Evolutionary conservation across 1,140 invertebrate species (phyloP).

Genomic region (Araneus ventricosus): DNA sequence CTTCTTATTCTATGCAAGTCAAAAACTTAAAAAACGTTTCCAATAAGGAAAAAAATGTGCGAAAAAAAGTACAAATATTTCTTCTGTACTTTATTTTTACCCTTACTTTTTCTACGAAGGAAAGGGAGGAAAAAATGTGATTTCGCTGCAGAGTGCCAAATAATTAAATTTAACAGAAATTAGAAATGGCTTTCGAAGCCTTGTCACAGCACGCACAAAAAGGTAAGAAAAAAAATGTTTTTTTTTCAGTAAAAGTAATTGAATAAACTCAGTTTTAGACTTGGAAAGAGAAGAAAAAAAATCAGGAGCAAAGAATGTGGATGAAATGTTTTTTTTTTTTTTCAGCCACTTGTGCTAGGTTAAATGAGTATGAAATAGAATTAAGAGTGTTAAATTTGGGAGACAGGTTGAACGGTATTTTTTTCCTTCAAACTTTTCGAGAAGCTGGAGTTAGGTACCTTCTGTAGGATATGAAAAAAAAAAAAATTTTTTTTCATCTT

Average conservation of each 20-base stretch:
- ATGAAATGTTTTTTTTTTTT: not conserved
- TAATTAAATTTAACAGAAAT: conserved; percentile 38
- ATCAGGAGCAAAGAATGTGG: not conserved
- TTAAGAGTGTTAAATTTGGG: conserved; percentile 9
- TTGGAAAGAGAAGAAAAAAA: not conserved
- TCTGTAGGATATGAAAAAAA: no score
- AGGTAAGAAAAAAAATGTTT: not conserved
- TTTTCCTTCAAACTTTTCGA: not conserved
- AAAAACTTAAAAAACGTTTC: not conserved
- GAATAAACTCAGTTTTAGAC: conserved; percentile 5
- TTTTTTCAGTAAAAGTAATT: not conserved
- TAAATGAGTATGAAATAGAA: conserved; percentile 33
- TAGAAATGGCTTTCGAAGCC: not conserved
- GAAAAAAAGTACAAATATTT: not conserved
- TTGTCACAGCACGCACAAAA: not conserved
- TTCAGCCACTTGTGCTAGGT: not conserved
- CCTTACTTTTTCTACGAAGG: not conserved
- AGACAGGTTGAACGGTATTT: not conserved
- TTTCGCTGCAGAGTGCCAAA: not conserved
- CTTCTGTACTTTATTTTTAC: not conserved
- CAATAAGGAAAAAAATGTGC: not conserved
- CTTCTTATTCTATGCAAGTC: not conserved
- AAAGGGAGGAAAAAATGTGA: not conserved
- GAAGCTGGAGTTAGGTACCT: no score
- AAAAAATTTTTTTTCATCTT: not conserved